Evolutionary conservation across 2,113 vertebrate genomes (phyloP), one percentile per base, ranked within the genome.

Genomic region (Tetraodon nigroviridis): DNA sequence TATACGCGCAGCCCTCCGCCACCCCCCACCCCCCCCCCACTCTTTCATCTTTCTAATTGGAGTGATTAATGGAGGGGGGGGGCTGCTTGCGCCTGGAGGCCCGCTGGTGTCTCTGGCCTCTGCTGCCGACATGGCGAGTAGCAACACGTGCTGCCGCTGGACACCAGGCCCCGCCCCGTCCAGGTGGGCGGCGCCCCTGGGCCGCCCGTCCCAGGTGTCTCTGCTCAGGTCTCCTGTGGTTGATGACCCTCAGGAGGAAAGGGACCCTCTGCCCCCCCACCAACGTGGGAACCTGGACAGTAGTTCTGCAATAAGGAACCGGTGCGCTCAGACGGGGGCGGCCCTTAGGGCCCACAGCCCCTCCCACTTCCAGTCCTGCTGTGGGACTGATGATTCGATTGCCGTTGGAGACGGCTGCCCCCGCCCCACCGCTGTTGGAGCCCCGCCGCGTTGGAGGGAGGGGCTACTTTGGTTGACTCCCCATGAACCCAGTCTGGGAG

Each of bases 51-150:
- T 86, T 89, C 82, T 90, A 85, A 89, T 88, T 84, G 81, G 75
- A 86, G 87, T 88, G 84, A 90, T 90, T 87, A 87, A 88, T 89
- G 81, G 77, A 73, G 78, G 84, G 78, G 84, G 78, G 78, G 79
- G 75, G 85, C 82, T 85, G 85, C 73, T 86, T 84, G 78, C 62
- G 81, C 87, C 85, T 50, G 42, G 37, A 82, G 86, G 84, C 75
- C 65, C 83, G 81, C n/a, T 79, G 82, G 87, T 80, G n/a, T 79
- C 72, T 75, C 73, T 72, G 69, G 80, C 67, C 78, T 77, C 64
- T 76, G 18, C 51, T 27, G 61, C 71, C 55, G 60, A 75, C 60
- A 22, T 62, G 72, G 76, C 87, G 85, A 82, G 88, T 82, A 86
- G 69, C 59, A 40, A 77, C 88, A 87, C 10, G 88, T 73, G 61